phyloP scores from a whole-genome alignment of 2,888 invertebrate genomes.

The Athrips mouffetella region DNA sequence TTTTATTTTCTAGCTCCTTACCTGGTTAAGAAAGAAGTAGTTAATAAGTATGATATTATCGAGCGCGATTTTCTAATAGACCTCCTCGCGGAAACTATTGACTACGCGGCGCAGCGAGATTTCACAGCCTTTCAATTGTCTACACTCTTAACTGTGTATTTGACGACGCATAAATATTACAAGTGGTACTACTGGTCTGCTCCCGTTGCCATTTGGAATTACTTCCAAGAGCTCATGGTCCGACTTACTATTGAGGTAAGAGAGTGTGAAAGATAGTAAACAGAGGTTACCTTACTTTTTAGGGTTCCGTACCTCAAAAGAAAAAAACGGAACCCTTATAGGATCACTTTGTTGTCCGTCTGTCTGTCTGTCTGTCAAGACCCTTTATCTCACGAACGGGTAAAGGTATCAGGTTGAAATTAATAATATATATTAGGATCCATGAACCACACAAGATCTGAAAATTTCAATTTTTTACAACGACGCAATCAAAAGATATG shows the following conservation, averaged over 20 bases:
- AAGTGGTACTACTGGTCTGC: constrained; percentile 62
- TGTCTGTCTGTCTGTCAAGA: too few species aligned
- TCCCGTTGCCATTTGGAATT: constrained; percentile 51
- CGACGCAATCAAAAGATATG: too few species aligned
- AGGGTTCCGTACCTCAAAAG: too few species aligned
- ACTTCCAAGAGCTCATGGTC: constrained; percentile 62
- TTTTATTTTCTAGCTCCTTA: constrained; percentile 37
- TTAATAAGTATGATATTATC: constrained; percentile 42
- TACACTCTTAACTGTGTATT: constrained; percentile 53
- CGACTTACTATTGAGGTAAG: constrained; percentile 62
- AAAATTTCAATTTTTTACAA: too few species aligned
- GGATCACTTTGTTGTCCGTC: too few species aligned
- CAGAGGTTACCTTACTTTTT: too few species aligned
- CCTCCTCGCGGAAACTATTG: constrained; percentile 46
- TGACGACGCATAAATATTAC: constrained; percentile 53
- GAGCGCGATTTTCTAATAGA: constrained; percentile 52
- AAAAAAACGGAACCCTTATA: too few species aligned
- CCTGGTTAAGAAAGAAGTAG: constrained; percentile 50
- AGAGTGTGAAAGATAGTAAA: too few species aligned
- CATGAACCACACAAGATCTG: too few species aligned
- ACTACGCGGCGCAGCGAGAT: constrained; percentile 56
- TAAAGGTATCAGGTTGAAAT: too few species aligned
- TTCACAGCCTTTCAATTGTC: constrained; percentile 51
- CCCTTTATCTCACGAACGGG: too few species aligned
- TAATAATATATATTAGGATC: too few species aligned